Evolutionary conservation across 2,888 invertebrate genomes (phyloP).

Genomic region (Xanthia togata): DNA sequence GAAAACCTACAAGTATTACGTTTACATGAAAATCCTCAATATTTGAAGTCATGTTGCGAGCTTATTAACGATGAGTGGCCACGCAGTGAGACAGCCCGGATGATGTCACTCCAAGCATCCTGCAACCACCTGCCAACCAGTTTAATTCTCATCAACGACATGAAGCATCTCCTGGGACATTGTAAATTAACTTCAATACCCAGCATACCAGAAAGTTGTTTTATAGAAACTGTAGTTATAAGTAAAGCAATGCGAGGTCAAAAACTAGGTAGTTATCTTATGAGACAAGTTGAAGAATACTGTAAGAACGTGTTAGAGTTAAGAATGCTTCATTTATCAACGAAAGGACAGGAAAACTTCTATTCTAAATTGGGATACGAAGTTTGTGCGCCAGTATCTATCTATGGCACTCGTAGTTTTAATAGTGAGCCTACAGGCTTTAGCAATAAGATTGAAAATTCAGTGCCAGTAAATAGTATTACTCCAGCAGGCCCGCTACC

Average conservation of each 20-base stretch:
- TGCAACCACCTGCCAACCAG: slow-evolving; percentile 93
- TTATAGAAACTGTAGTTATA: slow-evolving; percentile 96
- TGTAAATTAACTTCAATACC: slow-evolving; percentile 94
- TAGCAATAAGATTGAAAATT: slow-evolving; percentile 68
- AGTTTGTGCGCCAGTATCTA: slow-evolving; percentile 92
- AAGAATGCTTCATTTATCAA: slow-evolving; percentile 92
- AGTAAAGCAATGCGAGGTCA: slow-evolving; percentile 92
- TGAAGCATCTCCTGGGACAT: slow-evolving; percentile 93
- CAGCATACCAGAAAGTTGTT: slow-evolving; percentile 93
- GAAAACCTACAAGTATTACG: slow-evolving; percentile 90
- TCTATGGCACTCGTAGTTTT: slow-evolving; percentile 90
- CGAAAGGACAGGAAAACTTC: slow-evolving; percentile 94
- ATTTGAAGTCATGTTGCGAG: slow-evolving; percentile 93
- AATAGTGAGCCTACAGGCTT: slow-evolving; percentile 60
- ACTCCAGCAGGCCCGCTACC: slow-evolving; percentile 67
- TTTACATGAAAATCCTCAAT: slow-evolving; percentile 93
- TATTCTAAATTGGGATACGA: slow-evolving; percentile 94
- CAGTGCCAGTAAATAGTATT: slow-evolving; percentile 69
- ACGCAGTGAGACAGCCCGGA: slow-evolving; percentile 94
- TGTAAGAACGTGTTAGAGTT: slow-evolving; percentile 91
- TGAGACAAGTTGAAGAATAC: slow-evolving; percentile 94
- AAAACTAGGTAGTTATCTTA: slow-evolving; percentile 94
- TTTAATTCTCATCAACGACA: slow-evolving; percentile 91
- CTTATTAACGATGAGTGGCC: slow-evolving; percentile 97
- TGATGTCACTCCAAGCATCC: slow-evolving; percentile 93